A percentile compares a stretch with the other conserved stretches of the same genome.
Conservation (phyloP, 1,140 invertebrate species). For the Achroia grisella region DNA sequence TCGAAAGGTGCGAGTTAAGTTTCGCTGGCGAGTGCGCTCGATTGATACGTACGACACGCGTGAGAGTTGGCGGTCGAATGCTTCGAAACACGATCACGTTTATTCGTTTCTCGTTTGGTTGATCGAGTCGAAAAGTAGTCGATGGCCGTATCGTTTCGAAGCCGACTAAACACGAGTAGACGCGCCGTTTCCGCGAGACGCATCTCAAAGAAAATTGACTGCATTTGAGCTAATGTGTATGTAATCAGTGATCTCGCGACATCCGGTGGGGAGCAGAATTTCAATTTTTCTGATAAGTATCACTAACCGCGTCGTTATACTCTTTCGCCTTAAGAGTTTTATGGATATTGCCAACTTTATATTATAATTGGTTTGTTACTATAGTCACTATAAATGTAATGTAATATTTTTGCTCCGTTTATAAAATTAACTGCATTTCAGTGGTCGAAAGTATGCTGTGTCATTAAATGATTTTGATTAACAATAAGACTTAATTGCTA, state of each 20-base stretch:
- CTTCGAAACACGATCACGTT: slow-evolving; percentile 3
- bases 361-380: neutral
- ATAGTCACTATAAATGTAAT: slow-evolving; percentile 10
- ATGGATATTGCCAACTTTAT: neutral
- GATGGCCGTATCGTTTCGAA: slow-evolving; percentile 7
- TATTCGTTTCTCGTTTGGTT: too few relatives aligned
- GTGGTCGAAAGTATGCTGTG: neutral
- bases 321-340: neutral
- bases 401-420: neutral
- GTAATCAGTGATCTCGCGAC: slow-evolving; percentile 36
- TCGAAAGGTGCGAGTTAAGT: slow-evolving; percentile 51
- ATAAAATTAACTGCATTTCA: neutral
- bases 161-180: slow-evolving; percentile 7
- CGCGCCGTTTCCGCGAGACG: slow-evolving; percentile 25
- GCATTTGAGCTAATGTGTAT: slow-evolving; percentile 39
- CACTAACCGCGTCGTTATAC: slow-evolving; percentile 1
- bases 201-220: slow-evolving; percentile 35
- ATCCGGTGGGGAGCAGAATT: slow-evolving; percentile 17
- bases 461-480: too few relatives aligned
- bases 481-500: too few relatives aligned
- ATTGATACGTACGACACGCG: slow-evolving; percentile 31
- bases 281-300: slow-evolving; percentile 10
- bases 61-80: slow-evolving; percentile 47
- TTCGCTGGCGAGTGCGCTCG: slow-evolving; percentile 32
- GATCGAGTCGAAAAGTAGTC: neutral